These are phyloP conservation scores for Zaprionus lineosus DNA, from an alignment of 2,888 invertebrate genomes.

Conservation along the genomic window DNA sequence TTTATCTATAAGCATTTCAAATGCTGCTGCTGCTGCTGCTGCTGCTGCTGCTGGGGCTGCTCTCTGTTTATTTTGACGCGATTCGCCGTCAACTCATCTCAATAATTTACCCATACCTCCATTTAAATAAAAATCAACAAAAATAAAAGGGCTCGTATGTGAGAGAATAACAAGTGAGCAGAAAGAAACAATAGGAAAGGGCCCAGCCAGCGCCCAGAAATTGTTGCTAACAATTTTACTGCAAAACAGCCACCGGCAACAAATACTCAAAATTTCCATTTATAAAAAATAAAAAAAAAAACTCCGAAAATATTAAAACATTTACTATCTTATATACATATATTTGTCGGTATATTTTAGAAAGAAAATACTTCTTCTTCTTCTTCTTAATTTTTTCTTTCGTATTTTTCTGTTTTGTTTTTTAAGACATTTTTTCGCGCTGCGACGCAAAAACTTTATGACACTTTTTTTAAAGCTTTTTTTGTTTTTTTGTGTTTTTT, in stretches of 20 bases:
- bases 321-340: constrained; percentile 35
- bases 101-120: constrained; percentile 54
- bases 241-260: constrained; percentile 24
- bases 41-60: constrained; percentile 14
- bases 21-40: constrained; percentile 12
- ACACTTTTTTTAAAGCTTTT: constrained; percentile 42
- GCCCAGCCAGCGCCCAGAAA: constrained; percentile 15
- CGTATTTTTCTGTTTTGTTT: constrained; percentile 24
- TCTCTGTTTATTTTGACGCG: constrained; percentile 77
- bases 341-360: constrained; percentile 7
- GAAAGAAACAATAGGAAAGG: no score
- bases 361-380: constrained; percentile 14
- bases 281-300: constrained; percentile 8
- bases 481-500: constrained; percentile 10
- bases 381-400: constrained; percentile 14
- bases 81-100: constrained; percentile 25
- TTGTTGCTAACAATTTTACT: constrained; percentile 10
- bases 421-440: constrained; percentile 44
- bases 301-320: constrained; percentile 1
- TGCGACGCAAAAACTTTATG: constrained; percentile 79
- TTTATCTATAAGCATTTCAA: constrained; percentile 54
- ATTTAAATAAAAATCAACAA: constrained; percentile 6
- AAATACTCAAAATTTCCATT: no score
- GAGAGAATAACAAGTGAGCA: no score
- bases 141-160: no score